Evolutionary conservation across 2,888 invertebrate species (phyloP).

Genomic region (Pristionchus entomophagus): DNA sequence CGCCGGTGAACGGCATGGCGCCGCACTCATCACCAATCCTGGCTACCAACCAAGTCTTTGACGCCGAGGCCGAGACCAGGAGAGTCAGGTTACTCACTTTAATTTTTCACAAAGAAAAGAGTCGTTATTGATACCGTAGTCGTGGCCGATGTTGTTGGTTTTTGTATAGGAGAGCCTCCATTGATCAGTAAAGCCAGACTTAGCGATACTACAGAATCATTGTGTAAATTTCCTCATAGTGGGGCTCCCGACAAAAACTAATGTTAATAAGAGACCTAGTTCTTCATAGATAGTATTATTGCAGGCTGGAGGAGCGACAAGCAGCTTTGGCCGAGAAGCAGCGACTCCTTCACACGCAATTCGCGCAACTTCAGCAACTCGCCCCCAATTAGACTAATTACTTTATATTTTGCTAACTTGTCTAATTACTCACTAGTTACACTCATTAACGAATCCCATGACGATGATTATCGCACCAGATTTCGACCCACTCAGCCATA

Average conservation of each 20-base stretch:
- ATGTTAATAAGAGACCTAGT: no score
- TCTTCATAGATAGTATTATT: no score
- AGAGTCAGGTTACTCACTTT: neutral
- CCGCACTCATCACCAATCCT: conserved; percentile 42
- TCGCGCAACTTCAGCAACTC: conserved; percentile 64
- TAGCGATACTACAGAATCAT: no score
- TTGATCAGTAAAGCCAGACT: no score
- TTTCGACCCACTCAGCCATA: conserved; percentile 19
- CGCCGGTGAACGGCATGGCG: conserved; percentile 14
- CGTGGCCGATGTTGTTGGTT: no score
- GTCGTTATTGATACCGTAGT: no score
- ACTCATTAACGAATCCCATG: neutral
- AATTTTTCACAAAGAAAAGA: no score
- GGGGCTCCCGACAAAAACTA: no score
- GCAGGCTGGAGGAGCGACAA: conserved; percentile 64
- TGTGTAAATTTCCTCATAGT: no score
- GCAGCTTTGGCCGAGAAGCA: conserved; percentile 67
- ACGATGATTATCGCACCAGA: neutral
- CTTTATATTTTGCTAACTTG: no score
- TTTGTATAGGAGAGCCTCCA: no score
- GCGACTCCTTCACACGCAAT: conserved; percentile 63
- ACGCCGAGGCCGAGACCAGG: neutral
- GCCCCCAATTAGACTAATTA: conserved; percentile 41
- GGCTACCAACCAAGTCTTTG: conserved; percentile 1
- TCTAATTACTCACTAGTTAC: neutral